Conservation (phyloP, 2,888 invertebrate species). For the Trypoxylon attenuatum region DNA sequence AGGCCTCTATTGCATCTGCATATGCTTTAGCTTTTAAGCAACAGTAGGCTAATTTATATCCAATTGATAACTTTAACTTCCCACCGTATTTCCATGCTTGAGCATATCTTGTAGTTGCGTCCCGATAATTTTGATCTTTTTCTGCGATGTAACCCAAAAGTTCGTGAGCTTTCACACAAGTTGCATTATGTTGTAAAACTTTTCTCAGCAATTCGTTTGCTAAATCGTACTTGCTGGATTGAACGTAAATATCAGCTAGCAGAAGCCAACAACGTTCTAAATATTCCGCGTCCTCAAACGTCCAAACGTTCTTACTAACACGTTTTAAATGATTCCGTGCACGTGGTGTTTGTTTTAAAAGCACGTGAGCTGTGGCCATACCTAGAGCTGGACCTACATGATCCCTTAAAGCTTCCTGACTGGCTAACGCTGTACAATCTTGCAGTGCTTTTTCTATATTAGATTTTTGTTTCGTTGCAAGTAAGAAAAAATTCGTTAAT, state of each 20-base stretch:
- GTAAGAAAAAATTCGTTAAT: conserved; percentile 86
- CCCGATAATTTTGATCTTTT: conserved; percentile 92
- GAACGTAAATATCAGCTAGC: conserved; percentile 92
- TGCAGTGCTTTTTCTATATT: conserved; percentile 90
- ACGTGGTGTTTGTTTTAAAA: conserved; percentile 91
- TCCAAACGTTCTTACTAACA: conserved; percentile 90
- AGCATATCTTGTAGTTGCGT: conserved; percentile 88
- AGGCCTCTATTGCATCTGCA: conserved; percentile 94
- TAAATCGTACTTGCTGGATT: conserved; percentile 88
- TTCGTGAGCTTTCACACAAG: conserved; percentile 94
- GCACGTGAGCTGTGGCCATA: conserved; percentile 88
- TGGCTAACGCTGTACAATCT: conserved; percentile 83
- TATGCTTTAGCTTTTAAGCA: conserved; percentile 91
- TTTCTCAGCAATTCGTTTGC: conserved; percentile 88
- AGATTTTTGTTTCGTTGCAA: conserved; percentile 89
- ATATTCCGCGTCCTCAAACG: conserved; percentile 96
- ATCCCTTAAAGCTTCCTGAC: conserved; percentile 84
- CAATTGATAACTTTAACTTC: conserved; percentile 87
- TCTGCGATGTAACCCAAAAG: conserved; percentile 87
- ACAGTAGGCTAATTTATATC: conserved; percentile 94
- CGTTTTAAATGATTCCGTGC: conserved; percentile 95
- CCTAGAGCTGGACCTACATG: conserved; percentile 92
- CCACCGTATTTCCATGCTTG: conserved; percentile 91
- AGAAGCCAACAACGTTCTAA: conserved; percentile 96
- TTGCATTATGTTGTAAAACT: conserved; percentile 88